These are phyloP conservation scores for Venustoraphidia nigricollis DNA, from an alignment of 2,888 invertebrate species.

Conservation along the genomic window DNA sequence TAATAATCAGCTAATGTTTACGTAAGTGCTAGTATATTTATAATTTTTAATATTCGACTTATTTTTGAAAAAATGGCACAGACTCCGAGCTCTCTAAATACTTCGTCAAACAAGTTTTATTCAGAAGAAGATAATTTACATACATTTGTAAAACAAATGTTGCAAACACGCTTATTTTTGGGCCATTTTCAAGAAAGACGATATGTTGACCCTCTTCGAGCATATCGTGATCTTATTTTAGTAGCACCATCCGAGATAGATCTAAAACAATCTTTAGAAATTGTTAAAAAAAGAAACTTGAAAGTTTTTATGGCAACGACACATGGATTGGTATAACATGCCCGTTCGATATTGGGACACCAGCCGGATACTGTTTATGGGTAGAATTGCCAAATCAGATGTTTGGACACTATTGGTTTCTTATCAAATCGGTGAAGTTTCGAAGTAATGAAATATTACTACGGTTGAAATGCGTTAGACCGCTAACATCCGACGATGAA, in stretches of 20 bases:
- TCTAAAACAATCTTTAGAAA: constrained; percentile 36
- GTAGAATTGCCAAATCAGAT: constrained; percentile 43
- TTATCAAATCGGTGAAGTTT: constrained; percentile 42
- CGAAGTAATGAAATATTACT: constrained; percentile 39
- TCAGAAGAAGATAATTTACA: constrained; percentile 9
- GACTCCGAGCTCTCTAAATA: too few relatives aligned
- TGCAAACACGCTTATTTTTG: constrained; percentile 43
- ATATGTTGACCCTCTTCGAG: constrained; percentile 34
- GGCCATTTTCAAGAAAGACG: constrained; percentile 48
- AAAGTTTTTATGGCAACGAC: constrained; percentile 24
- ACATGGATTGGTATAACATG: constrained; percentile 35
- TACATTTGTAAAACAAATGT: constrained; percentile 26
- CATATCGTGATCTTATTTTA: constrained; percentile 44
- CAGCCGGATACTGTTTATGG: constrained; percentile 38
- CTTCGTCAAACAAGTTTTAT: too few relatives aligned
- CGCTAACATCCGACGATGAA: constrained; percentile 24
- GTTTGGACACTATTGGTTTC: constrained; percentile 53
- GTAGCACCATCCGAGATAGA: constrained; percentile 40
- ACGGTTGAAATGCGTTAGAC: constrained; percentile 39
- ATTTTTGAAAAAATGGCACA: too few relatives aligned
- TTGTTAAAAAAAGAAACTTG: constrained; percentile 31
- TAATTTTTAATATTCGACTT: too few relatives aligned
- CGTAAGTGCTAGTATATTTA: too few relatives aligned
- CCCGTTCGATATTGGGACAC: constrained; percentile 18
- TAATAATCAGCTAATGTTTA: too few relatives aligned